A percentile compares a stretch with the other conserved stretches of the same genome.
phyloP scores from a whole-genome alignment of 2,113 vertebrate species.

The Sinocyclocheilus anophthalmus region DNA sequence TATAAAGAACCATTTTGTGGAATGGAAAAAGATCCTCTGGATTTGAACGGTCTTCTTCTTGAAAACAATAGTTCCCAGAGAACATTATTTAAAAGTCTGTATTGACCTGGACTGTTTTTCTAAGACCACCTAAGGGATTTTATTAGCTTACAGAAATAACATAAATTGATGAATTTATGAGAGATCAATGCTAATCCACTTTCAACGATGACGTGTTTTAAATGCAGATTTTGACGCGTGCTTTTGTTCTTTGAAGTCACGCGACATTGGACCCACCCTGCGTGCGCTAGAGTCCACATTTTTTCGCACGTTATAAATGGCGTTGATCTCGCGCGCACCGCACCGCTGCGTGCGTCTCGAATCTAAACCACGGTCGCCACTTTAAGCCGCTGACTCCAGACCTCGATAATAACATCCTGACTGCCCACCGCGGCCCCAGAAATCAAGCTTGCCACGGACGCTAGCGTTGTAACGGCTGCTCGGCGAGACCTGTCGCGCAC shows the following conservation, averaged over 20 bases:
- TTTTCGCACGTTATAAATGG: slow-evolving; percentile 34
- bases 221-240: background rate
- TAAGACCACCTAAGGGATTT: background rate
- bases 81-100: no score
- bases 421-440: slow-evolving; percentile 42
- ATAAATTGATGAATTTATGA: background rate
- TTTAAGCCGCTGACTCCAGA: slow-evolving; percentile 49
- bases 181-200: background rate
- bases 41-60: no score
- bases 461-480: slow-evolving; percentile 1
- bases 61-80: no score
- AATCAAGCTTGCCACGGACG: slow-evolving; percentile 42
- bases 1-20: no score
- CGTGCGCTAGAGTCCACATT: background rate
- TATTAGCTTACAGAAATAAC: background rate
- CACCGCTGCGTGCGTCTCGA: background rate
- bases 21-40: no score
- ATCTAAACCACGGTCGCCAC: background rate
- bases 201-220: background rate
- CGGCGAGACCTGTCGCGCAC: slow-evolving; percentile 16
- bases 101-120: background rate
- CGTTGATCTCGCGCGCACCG: slow-evolving; percentile 16
- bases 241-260: slow-evolving; percentile 35
- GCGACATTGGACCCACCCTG: slow-evolving; percentile 14
- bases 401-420: slow-evolving; percentile 51